A percentile compares a stretch with the other conserved stretches of the same genome.
phyloP scores from a whole-genome alignment of 2,888 invertebrate genomes.

The Horisme vitalbata region DNA sequence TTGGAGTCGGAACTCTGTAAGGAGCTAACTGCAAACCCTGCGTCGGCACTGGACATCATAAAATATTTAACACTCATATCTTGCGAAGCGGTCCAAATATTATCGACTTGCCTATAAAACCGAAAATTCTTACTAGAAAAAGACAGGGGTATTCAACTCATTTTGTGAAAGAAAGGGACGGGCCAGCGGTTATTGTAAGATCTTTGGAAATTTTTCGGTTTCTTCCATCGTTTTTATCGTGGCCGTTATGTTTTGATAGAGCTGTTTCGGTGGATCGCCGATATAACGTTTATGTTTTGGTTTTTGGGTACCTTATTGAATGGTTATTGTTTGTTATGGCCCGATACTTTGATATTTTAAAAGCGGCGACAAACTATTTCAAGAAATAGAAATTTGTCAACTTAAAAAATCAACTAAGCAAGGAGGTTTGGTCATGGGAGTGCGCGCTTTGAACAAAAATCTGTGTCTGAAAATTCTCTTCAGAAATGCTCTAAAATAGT shows the following conservation, averaged over 20 bases:
- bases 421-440: too few relatives aligned
- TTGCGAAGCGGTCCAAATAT: constrained; percentile 72
- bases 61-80: constrained; percentile 80
- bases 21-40: constrained; percentile 45
- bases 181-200: constrained; percentile 66
- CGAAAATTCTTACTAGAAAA: constrained; percentile 65
- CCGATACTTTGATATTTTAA: constrained; percentile 3
- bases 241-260: constrained; percentile 82
- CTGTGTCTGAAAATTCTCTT: too few relatives aligned
- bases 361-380: too few relatives aligned
- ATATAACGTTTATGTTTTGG: constrained; percentile 81
- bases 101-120: constrained; percentile 78
- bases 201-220: constrained; percentile 78
- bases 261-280: constrained; percentile 74
- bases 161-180: constrained; percentile 61
- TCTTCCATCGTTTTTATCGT: constrained; percentile 81
- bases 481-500: too few relatives aligned
- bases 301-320: constrained; percentile 56
- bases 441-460: too few relatives aligned
- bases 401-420: too few relatives aligned
- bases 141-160: constrained; percentile 53
- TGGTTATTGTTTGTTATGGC: constrained; percentile 49
- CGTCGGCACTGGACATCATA: constrained; percentile 72
- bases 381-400: too few relatives aligned
- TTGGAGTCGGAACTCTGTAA: background rate